These are phyloP conservation scores for Actinia tenebrosa DNA, from an alignment of 64 coral and sea anemone species.

Conservation along the genomic window DNA sequence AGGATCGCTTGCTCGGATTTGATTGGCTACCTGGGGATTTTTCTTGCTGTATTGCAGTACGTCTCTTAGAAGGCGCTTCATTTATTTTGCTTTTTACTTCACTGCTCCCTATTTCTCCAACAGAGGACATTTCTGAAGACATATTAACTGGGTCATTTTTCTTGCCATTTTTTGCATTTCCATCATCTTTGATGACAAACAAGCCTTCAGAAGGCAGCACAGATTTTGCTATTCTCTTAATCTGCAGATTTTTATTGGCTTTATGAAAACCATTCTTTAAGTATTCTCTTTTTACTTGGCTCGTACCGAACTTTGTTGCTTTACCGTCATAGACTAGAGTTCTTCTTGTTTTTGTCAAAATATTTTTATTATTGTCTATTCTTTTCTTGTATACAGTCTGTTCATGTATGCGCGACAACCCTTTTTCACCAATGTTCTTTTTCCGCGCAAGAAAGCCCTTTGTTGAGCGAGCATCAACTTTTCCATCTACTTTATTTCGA, in stretches of 20 bases:
- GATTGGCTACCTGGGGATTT: neutral
- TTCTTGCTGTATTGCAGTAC: neutral
- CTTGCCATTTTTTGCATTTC: neutral
- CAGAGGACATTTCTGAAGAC: neutral
- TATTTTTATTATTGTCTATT: neutral
- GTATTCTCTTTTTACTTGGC: neutral
- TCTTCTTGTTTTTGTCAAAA: neutral
- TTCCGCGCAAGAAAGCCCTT: neutral
- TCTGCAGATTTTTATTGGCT: neutral
- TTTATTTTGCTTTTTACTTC: neutral
- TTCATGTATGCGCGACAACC: neutral
- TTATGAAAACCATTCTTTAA: neutral
- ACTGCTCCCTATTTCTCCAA: neutral
- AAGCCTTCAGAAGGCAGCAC: neutral
- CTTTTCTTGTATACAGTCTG: neutral
- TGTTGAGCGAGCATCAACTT: neutral
- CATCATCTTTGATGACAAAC: slow-evolving; percentile 9
- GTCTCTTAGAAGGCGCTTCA: neutral
- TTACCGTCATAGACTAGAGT: neutral
- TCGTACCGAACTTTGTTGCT: neutral
- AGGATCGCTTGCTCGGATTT: neutral
- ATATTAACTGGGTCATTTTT: neutral
- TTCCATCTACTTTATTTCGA: neutral
- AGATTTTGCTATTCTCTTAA: neutral
- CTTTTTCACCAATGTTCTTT: neutral